These are phyloP conservation scores for Caenorhabditis inopinata DNA, from an alignment of 1,140 invertebrate genomes.

Conservation along the genomic window DNA sequence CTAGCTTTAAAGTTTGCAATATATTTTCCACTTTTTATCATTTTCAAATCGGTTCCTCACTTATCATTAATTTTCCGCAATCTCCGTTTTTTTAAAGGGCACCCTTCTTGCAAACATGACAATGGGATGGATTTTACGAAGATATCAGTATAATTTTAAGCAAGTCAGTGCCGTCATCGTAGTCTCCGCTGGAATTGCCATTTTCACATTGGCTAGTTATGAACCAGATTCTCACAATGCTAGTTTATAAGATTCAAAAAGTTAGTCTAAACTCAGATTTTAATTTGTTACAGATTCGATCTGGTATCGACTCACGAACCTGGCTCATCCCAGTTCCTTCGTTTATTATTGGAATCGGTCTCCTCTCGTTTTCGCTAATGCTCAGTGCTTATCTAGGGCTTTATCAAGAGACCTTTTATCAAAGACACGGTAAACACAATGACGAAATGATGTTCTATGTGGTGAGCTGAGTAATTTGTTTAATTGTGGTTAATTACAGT, in stretches of 20 bases:
- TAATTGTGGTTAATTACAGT: background rate
- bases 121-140: slow-evolving; percentile 86
- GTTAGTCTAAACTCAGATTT: background rate
- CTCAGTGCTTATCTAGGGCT: slow-evolving; percentile 92
- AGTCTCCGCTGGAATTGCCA: slow-evolving; percentile 84
- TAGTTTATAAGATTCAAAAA: background rate
- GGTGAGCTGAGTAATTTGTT: slow-evolving; percentile 69
- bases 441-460: slow-evolving; percentile 89
- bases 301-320: background rate
- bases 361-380: slow-evolving; percentile 83
- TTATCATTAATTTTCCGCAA: background rate
- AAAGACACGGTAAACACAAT: slow-evolving; percentile 84
- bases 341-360: slow-evolving; percentile 72
- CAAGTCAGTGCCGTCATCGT: slow-evolving; percentile 88
- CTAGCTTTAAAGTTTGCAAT: slow-evolving; percentile 93
- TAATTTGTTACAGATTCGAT: background rate
- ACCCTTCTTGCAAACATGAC: slow-evolving; percentile 96
- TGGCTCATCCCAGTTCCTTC: background rate
- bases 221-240: slow-evolving; percentile 70
- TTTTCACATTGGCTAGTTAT: slow-evolving; percentile 77
- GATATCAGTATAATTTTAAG: slow-evolving; percentile 77
- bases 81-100: slow-evolving; percentile 71
- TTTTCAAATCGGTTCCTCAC: slow-evolving; percentile 82
- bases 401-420: slow-evolving; percentile 85
- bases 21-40: slow-evolving; percentile 95